Evolutionary conservation across 1,140 invertebrate species (phyloP), one percentile per base, ranked within the genome.

Genomic region (Saxidomus purpurata): DNA sequence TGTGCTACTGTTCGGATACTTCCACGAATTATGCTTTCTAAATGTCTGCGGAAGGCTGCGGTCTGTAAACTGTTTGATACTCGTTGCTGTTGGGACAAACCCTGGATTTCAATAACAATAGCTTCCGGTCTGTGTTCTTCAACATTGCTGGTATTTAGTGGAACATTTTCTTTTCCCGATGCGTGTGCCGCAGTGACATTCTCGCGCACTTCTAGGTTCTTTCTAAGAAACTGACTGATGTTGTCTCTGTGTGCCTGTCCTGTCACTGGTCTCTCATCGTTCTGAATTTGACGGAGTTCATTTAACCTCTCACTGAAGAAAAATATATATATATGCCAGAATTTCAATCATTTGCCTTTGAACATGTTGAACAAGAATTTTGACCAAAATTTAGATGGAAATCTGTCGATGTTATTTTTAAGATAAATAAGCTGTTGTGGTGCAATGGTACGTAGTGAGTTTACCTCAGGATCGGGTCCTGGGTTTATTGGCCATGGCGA

Each of bases 41-140:
- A 90, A 9, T 92, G 87, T 11, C 93, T 83, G 71, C 94, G 90
- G 82, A 94, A 95, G 0, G 47, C 47, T 25, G 67, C 47, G 9
- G 92, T 92, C 52, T 94, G 93, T 0, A 95, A 89, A 15, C 93
- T 71, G 36, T 92, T 93, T 22, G 94, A 93, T 6, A 95, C 94
- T 25, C 93, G 90, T 1, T 92, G 89, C 22, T 92, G 90, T 52
- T 95, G 93, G 17, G 93, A 90, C 47, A 95, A 61, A 34, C 92
- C 91, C 74, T 93, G 90, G 4, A 95, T 94, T 84, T 95, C 94
- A 15, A 95, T 93, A 0, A 94, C 90, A 31, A 95, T 90, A 15
- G 93, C 84, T 49, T 95, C 94, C 22, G 94, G 94, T 49, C 94
- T 79, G 63, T 94, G 94, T 49, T 93, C 92, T 74, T 93, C 93